Evolutionary conservation across 2,113 vertebrate genomes (phyloP).

Genomic region (Eublepharis macularius): DNA sequence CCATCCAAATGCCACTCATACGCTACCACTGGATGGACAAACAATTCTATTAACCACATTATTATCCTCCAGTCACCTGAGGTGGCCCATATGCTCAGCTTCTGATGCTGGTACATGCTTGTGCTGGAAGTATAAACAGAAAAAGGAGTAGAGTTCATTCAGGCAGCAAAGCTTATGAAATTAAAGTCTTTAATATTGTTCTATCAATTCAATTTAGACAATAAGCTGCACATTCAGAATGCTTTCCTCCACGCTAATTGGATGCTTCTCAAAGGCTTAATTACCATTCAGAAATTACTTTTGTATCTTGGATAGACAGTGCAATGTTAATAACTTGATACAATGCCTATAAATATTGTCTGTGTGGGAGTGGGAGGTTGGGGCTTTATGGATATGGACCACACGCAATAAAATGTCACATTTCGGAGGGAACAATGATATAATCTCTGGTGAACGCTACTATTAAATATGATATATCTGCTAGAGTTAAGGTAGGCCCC

Average conservation of each 20-base stretch:
- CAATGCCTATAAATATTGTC: background rate
- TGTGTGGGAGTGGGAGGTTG: slow-evolving; percentile 28
- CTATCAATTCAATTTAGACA: slow-evolving; percentile 43
- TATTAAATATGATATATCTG: background rate
- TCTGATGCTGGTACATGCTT: slow-evolving; percentile 36
- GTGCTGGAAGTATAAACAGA: slow-evolving; percentile 23
- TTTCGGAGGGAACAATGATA: background rate
- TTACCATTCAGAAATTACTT: slow-evolving; percentile 67
- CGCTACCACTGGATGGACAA: background rate
- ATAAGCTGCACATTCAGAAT: slow-evolving; percentile 41
- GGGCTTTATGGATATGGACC: slow-evolving; percentile 11
- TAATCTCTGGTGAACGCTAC: background rate
- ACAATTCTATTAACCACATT: slow-evolving; percentile 15
- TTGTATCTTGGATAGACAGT: slow-evolving; percentile 46
- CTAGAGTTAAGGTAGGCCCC: too few relatives aligned
- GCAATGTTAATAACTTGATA: slow-evolving; percentile 57
- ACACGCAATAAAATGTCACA: slow-evolving; percentile 25
- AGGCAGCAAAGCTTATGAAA: slow-evolving; percentile 50
- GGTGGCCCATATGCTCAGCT: slow-evolving; percentile 6
- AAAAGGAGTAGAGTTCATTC: slow-evolving; percentile 28
- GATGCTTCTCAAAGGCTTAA: slow-evolving; percentile 65
- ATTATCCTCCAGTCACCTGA: background rate
- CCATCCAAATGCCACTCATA: background rate
- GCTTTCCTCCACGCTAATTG: slow-evolving; percentile 59
- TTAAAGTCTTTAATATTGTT: slow-evolving; percentile 35